These are phyloP conservation scores for Planococcus citri DNA, from an alignment of 1,140 invertebrate species.

Conservation along the genomic window DNA sequence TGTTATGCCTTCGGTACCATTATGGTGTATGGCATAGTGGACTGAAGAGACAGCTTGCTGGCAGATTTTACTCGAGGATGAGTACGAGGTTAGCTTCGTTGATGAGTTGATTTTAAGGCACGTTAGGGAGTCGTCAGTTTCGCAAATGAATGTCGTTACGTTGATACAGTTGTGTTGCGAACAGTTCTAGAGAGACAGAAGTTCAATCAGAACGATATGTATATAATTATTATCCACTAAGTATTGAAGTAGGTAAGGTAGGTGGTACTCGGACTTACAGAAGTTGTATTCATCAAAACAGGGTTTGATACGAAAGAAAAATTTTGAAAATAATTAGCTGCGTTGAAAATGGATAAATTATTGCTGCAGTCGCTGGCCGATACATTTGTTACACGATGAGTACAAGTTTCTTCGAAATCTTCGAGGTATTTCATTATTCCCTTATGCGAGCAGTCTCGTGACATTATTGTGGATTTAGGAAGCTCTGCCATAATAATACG, in stretches of 20 bases:
- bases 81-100: neutral
- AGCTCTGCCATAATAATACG: neutral
- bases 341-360: neutral
- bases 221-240: neutral
- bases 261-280: neutral
- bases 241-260: neutral
- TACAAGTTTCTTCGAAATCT: slow-evolving; percentile 14
- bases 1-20: slow-evolving; percentile 42
- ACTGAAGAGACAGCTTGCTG: slow-evolving; percentile 35
- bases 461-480: slow-evolving; percentile 3
- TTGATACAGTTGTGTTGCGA: too few species aligned
- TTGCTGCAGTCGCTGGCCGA: neutral
- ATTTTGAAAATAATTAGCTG: neutral
- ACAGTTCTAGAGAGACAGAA: too few species aligned
- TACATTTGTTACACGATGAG: neutral
- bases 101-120: neutral
- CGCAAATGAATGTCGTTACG: too few species aligned
- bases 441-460: slow-evolving; percentile 15
- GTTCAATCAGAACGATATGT: neutral
- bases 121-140: too few species aligned
- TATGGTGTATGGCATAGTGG: slow-evolving; percentile 41
- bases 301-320: neutral
- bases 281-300: neutral
- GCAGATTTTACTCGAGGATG: slow-evolving; percentile 5
- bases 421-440: slow-evolving; percentile 19